Conservation (phyloP, 1,140 invertebrate species). For the Nephila pilipes region DNA sequence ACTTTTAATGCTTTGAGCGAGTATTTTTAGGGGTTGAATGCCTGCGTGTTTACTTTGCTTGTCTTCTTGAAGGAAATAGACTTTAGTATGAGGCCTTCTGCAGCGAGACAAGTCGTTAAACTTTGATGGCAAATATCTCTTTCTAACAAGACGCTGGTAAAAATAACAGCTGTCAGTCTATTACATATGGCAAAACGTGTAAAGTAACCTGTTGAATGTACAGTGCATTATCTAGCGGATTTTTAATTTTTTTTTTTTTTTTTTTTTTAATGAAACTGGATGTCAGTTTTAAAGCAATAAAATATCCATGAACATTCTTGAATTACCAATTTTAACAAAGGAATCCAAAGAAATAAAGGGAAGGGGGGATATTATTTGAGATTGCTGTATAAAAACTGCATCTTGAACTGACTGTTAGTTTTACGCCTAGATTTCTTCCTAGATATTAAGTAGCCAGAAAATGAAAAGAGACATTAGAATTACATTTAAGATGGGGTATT, state of each 20-base stretch:
- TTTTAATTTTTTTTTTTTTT: neutral
- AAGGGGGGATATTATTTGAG: too few relatives aligned
- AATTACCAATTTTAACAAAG: too few relatives aligned
- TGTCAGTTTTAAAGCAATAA: too few relatives aligned
- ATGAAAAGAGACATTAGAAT: too few relatives aligned
- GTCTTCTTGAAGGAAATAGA: neutral
- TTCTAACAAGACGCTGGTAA: neutral
- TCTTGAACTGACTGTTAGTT: too few relatives aligned
- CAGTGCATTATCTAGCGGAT: neutral
- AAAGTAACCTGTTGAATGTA: conserved; percentile 36
- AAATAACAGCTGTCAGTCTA: conserved; percentile 24
- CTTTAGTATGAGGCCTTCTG: neutral
- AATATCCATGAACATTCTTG: too few relatives aligned
- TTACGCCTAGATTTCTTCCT: too few relatives aligned
- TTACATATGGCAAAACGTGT: neutral
- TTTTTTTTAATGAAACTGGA: too few relatives aligned
- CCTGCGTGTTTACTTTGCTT: conserved; percentile 19
- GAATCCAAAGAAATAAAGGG: too few relatives aligned
- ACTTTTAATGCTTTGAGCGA: conserved; percentile 40
- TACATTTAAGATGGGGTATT: too few relatives aligned
- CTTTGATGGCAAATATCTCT: conserved; percentile 27
- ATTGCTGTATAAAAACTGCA: too few relatives aligned
- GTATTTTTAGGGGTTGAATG: conserved; percentile 39
- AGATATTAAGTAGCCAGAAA: too few relatives aligned
- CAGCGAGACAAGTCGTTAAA: neutral